Base-by-base conservation (phyloP, 2,113 vertebrate species). In the Cephalopholis sonnerati region DNA sequence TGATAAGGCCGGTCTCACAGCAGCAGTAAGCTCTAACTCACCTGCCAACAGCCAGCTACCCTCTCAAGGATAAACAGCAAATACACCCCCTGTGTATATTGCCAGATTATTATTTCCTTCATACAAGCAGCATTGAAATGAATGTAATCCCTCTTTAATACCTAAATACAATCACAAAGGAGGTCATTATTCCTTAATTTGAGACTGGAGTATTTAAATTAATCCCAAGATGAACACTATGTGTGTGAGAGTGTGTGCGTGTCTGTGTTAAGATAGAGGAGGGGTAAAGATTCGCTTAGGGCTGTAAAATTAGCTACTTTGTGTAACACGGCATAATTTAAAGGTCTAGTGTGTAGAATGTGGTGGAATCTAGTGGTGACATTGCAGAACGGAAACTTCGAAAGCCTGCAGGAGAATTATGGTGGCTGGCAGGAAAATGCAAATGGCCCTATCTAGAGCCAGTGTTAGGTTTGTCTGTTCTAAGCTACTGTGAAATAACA, bases 11-110 rank as follows among this genome's bases (percentile, higher is more conserved):
- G 5, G 39, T 53, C 41, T 69, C 72, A 61, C 25, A 46, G 79
- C 54, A n/a, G 74, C 55, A 65, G 12, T 76, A 79, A 75, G n/a
- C 63, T 67, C 70, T 32, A 79, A 57, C 67, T 65, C 65, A 76
- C 46, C 25, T 64, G 41, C n/a, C n/a, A 67, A 55, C 24, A 67
- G 36, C 17, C n/a, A 59, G 9, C 29, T 18, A 8, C 5, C 32
- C 36, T 41, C 8, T 59, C 27, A 4, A 3, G 17, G n/a, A 70
- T 51, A 68, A 74, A 77, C 57, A 65, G 44, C 44, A 44, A 66
- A 85, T 29, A 57, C 54, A 69, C 1, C 11, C 51, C 20, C 1
- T 62, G 17, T 63, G 29, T 17, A 13, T 77, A 50, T 50, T 70
- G 12, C 55, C 41, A 79, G 50, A 13, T 68, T 65, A 79, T 44